A percentile compares a stretch with the other conserved stretches of the same genome.
phyloP scores from a whole-genome alignment of 2,113 vertebrate species.

The Procavia capensis region DNA sequence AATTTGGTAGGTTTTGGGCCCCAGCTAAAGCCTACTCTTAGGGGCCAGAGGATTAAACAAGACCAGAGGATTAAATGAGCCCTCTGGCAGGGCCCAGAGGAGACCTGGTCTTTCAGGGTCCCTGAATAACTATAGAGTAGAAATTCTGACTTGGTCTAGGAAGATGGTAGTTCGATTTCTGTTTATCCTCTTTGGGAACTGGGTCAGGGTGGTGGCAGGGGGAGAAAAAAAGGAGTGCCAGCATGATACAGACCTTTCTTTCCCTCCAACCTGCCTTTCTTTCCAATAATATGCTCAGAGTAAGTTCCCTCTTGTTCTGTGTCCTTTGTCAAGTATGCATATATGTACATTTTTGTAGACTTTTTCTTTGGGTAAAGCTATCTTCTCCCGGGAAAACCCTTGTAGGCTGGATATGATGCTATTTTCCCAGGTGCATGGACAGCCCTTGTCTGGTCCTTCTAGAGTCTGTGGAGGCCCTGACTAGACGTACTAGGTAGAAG shows the following conservation, averaged over 20 bases:
- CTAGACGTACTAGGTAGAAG: background rate
- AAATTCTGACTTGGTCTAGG: background rate
- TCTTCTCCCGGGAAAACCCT: background rate
- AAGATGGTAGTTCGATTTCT: background rate
- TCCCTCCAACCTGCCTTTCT: background rate
- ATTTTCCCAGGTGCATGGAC: background rate
- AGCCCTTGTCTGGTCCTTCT: background rate
- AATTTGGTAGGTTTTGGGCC: background rate
- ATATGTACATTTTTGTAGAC: background rate
- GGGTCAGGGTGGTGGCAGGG: background rate
- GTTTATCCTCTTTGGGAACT: background rate
- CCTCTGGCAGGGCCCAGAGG: background rate
- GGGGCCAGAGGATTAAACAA: conserved; percentile 1
- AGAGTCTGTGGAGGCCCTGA: background rate
- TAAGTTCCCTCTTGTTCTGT: background rate
- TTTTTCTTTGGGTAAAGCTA: conserved; percentile 6
- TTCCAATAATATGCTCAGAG: background rate
- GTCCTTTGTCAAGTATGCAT: background rate
- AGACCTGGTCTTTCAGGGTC: conserved; percentile 21
- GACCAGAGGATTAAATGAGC: conserved; percentile 11
- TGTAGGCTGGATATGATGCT: background rate
- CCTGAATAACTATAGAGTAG: conserved; percentile 12
- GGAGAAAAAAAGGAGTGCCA: background rate
- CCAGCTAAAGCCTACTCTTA: background rate
- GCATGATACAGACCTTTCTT: background rate